Percentiles rank a stretch among this genome's conserved stretches.
Evolutionary conservation across 92 coral and sea anemone genomes (phyloP).

Genomic region (Plumapathes pennacea): DNA sequence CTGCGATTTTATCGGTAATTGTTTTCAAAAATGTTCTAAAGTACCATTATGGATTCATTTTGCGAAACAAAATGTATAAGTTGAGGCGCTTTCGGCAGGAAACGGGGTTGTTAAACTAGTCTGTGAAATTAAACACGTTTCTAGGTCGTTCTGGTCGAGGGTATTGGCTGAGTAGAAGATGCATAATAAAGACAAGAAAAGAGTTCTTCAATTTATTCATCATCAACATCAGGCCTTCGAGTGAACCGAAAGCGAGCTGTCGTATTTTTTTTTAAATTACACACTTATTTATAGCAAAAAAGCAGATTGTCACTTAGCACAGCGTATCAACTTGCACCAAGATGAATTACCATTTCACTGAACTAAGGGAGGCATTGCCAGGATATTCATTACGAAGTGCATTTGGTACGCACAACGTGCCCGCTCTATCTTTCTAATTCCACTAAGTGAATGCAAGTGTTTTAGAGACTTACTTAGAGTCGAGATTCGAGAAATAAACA

Average conservation of each 20-base stretch:
- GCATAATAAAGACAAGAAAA: too few species aligned
- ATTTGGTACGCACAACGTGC: too few species aligned
- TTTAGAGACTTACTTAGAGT: conserved; percentile 49
- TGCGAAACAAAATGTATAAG: conserved; percentile 42
- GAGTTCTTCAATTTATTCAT: too few species aligned
- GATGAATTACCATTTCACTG: too few species aligned
- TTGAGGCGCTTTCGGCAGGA: conserved; percentile 25
- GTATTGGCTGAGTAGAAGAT: conserved; percentile 1
- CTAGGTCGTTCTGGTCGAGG: conserved; percentile 9
- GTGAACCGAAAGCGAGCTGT: too few species aligned
- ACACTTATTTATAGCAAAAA: background rate
- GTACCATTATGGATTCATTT: conserved; percentile 57
- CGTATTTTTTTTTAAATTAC: too few species aligned
- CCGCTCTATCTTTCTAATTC: background rate
- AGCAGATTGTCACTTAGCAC: background rate
- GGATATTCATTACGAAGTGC: too few species aligned
- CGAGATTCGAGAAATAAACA: conserved; percentile 76
- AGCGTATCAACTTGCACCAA: background rate
- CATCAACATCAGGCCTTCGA: too few species aligned
- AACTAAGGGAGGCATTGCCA: too few species aligned
- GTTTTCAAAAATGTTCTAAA: conserved; percentile 62
- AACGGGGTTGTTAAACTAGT: conserved; percentile 28
- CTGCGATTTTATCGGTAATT: conserved; percentile 44
- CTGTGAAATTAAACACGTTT: conserved; percentile 14
- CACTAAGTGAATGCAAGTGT: conserved; percentile 4